Evolutionary conservation across 2,113 vertebrate species (phyloP), one percentile per base, ranked within the genome.

Genomic region (Oryzias curvinotus): DNA sequence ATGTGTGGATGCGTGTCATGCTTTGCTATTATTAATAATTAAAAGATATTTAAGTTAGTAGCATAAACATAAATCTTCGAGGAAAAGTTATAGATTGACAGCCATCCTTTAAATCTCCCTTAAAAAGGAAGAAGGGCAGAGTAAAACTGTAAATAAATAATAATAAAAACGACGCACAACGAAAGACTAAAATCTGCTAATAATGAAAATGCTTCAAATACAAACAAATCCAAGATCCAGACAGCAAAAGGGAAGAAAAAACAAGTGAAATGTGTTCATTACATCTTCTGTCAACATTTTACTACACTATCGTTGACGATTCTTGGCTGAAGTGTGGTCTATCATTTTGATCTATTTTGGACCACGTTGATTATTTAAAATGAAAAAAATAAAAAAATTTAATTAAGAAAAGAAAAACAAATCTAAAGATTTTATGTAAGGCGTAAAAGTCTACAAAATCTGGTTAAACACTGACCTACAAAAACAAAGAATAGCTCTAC

Each of bases 161-260:
- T 30, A 30, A 23, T 54, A 10, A 75, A 56, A 61, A 68, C 62
- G 53, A 66, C 36, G 47, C 43, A 21, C 57, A n/a, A 36, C 26
- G 26, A 52, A 64, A 71, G 54, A 57, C 49, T 15, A 58, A 21
- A 28, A 50, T 44, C 71, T 64, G 26, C 30, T 55, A 53, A 65
- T 30, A 45, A 51, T 54, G 28, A 44, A 57, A 56, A 62, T 28
- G 14, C 0, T 66, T 57, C 12, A 73, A 16, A 14, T 60, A 12
- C 64, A 5, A 57, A 54, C 49, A 56, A 73, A 60, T 65, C 58
- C 56, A 57, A 68, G 12, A 70, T 41, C 43, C 45, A 71, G 47
- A 80, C 69, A 86, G 83, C 65, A 81, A 73, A 77, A 75, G 59
- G 14, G 16, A 21, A 78, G 43, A 65, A 74, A 21, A 16, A 63